Evolutionary conservation across 1,140 invertebrate genomes (phyloP), one percentile per base, ranked within the genome.

Genomic region (Drosophila lacteicornis): DNA sequence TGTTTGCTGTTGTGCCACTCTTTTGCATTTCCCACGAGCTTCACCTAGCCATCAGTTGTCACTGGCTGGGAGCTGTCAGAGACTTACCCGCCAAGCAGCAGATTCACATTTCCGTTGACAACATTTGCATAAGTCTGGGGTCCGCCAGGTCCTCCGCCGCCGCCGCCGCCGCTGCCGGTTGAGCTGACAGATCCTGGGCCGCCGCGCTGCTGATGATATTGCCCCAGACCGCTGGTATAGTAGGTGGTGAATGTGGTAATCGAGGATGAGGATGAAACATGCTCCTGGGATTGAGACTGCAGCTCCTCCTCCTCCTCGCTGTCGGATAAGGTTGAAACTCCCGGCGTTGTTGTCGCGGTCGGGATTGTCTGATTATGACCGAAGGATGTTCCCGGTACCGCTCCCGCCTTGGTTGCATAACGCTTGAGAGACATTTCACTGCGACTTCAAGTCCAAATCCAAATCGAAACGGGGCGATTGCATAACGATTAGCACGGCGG

Each of bases 1-100:
- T 38, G 36, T 38, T 36, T 42, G 40, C 15, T 42, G n/a, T 7
- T 51, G 27, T 33, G 46, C 46, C 67, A 70, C 67, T 56, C 67
- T 53, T 42, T 46, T 33, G 33, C 63, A 70, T 70, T 70, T 70
- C 67, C 67, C 67, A 55, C 40, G 65, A 27, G 63, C 63, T 22
- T 13, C 40, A 70, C 50, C 27, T 13, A n/a, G 36, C 42, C 33
- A 69, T 66, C 61, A 66, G 61, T 22, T 55, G 33, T 67, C 61
- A 30, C 13, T 62, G n/a, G 51, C 27, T 36, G 27, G n/a, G 8
- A 47, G 33, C 63, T 53, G 62, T 55, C 43, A 46, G 47, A 92
- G 47, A 92, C 91, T 91, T 91, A 95, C 95, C 95, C 94, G 93
- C 94, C 95, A 53, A 95, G 93, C 74, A 95, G 93, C 59, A 95